Evolutionary conservation across 2,797 vertebrate genomes (phyloP).

Genomic region (Galagoides demidoff): DNA sequence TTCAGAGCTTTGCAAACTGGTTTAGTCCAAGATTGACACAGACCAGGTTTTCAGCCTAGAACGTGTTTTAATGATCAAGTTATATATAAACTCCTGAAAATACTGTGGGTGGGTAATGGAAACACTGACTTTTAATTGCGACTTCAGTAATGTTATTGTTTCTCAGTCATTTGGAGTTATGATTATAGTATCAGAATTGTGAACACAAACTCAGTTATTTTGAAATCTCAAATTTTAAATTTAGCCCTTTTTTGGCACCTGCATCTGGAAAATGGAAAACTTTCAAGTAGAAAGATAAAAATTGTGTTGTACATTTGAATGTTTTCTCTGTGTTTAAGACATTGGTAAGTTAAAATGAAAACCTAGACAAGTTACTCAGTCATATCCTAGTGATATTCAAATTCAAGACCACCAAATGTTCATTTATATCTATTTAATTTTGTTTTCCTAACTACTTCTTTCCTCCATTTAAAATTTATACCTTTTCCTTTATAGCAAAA

Average conservation of each 20-base stretch:
- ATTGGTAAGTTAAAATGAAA: conserved; percentile 73
- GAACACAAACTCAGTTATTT: conserved; percentile 65
- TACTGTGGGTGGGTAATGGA: conserved; percentile 72
- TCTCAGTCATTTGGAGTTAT: conserved; percentile 14
- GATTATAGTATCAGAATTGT: conserved; percentile 28
- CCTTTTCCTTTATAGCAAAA: conserved; percentile 19
- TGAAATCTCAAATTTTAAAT: conserved; percentile 39
- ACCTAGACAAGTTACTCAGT: conserved; percentile 22
- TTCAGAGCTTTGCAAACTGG: conserved; percentile 60
- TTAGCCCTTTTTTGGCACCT: conserved; percentile 29
- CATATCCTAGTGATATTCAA: neutral
- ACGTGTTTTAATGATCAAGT: conserved; percentile 70
- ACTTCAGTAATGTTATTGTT: conserved; percentile 66
- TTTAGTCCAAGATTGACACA: conserved; percentile 67
- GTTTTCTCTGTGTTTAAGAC: conserved; percentile 53
- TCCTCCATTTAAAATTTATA: neutral
- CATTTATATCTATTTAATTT: conserved; percentile 50
- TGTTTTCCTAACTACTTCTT: conserved; percentile 42
- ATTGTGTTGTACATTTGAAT: conserved; percentile 64
- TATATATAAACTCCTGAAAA: conserved; percentile 73
- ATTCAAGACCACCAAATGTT: conserved; percentile 36
- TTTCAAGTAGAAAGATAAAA: conserved; percentile 81
- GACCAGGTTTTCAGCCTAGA: conserved; percentile 74
- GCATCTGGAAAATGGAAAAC: conserved; percentile 52
- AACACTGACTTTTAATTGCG: conserved; percentile 77